Base-by-base conservation (phyloP, 2,113 vertebrate genomes). In the Melanotaenia duboulayi region DNA sequence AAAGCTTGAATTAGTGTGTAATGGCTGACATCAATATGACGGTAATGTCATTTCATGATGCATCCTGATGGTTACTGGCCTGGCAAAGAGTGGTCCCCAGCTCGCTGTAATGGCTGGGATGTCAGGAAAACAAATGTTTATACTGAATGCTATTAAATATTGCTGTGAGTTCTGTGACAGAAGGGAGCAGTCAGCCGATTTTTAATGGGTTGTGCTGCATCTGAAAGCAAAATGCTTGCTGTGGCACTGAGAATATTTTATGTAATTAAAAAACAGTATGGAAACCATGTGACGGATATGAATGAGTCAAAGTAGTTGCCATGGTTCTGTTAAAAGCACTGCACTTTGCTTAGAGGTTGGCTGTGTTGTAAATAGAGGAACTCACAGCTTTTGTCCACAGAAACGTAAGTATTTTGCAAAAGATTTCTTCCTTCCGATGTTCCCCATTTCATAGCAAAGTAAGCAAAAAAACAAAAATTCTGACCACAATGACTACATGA, bases 1-100 rank as follows among this genome's bases (percentile, higher is more conserved):
- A 86, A 73, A 74, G 81, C 74, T 75, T 35, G 76, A 90, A 89
- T 93, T 92, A 90, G 82, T 60, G 80, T 83, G 77, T 90, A 94
- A 94, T 93, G 90, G 88, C 89, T 89, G 78, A 82, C 91, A 94
- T 94, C 92, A 92, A 93, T 94, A 93, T 91, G 89, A 85, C 86
- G 67, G 72, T 93, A 94, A 94, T 94, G 91, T 92, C 89, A 91
- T 94, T 93, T 92, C n/a, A 84, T 84, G 87, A 92, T 82, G 90
- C 92, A 92, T 92, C 90, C 86, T 56, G 79, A 89, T 92, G 89
- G 77, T 92, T 94, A 90, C 87, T 58, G 74, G 78, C 70, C 71
- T 25, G 50, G 81, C 78, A 83, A 85, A 91, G 81, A 86, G 84
- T 80, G 79, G 76, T 81, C 87, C 86, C 61, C 90, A 57, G 83